A percentile compares a stretch with the other conserved stretches of the same genome.
These are phyloP conservation scores for Nyctibius bracteatus DNA, from an alignment of 2,113 vertebrate species.

Conservation along the genomic window DNA sequence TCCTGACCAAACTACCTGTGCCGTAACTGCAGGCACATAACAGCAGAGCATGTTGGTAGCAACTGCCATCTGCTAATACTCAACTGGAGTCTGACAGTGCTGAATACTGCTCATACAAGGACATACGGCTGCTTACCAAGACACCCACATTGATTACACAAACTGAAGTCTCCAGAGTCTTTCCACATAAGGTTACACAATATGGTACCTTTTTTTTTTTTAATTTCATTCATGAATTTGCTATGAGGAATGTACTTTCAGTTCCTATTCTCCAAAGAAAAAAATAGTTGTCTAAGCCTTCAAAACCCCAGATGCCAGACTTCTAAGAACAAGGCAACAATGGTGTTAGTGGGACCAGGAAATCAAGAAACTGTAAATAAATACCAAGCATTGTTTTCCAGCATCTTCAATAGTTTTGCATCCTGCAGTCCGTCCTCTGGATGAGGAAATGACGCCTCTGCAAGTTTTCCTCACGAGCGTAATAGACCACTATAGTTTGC, in stretches of 20 bases:
- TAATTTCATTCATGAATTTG: background rate
- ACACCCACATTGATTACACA: background rate
- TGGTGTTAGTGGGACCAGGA: background rate
- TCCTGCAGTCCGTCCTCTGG: slow-evolving; percentile 2
- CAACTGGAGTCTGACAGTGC: background rate
- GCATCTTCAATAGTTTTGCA: background rate
- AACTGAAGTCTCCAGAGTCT: background rate
- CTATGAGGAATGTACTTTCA: background rate
- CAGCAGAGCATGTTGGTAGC: background rate
- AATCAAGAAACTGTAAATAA: slow-evolving; percentile 23
- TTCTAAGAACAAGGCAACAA: slow-evolving; percentile 49
- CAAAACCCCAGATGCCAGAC: background rate
- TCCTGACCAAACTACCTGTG: background rate
- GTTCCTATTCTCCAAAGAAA: background rate
- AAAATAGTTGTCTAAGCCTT: background rate
- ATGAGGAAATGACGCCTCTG: background rate
- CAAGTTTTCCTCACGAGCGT: background rate
- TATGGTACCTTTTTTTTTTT: background rate
- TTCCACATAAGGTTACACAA: background rate
- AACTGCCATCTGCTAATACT: background rate
- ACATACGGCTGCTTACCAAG: background rate
- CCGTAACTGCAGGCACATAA: background rate
- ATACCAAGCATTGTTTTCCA: background rate
- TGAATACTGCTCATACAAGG: background rate
- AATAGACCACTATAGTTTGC: background rate